Evolutionary conservation across 2,797 vertebrate genomes (phyloP).

Genomic region (Cossypha caffra): DNA sequence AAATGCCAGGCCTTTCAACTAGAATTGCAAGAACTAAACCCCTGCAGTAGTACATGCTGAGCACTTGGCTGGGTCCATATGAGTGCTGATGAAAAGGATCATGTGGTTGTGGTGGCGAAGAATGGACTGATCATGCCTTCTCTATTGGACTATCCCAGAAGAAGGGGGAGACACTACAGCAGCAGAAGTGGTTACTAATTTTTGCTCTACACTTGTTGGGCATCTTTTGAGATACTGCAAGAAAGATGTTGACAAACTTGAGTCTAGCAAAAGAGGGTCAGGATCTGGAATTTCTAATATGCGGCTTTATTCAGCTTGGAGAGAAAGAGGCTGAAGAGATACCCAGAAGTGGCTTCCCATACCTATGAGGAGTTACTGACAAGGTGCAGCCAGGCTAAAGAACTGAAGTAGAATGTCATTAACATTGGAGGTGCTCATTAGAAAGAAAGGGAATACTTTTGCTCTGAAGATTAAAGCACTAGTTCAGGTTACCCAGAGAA

Average conservation of each 20-base stretch:
- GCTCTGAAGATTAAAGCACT: background rate
- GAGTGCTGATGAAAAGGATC: background rate
- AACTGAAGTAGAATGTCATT: background rate
- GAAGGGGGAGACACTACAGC: background rate
- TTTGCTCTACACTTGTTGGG: background rate
- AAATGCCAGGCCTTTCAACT: background rate
- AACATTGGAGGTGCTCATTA: background rate
- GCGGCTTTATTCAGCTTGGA: background rate
- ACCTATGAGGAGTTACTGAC: background rate
- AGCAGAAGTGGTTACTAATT: background rate
- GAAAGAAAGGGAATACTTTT: background rate
- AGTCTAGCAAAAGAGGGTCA: background rate
- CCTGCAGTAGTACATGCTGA: background rate
- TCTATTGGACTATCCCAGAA: background rate
- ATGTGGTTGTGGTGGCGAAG: rapidly evolving
- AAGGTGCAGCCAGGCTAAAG: background rate
- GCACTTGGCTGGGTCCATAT: background rate
- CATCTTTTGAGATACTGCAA: background rate
- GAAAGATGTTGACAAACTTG: background rate
- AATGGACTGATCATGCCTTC: background rate
- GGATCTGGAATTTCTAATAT: background rate
- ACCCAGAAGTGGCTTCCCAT: background rate
- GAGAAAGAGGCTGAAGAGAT: background rate
- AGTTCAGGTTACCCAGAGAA: background rate
- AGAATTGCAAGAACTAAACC: background rate